Evolutionary conservation across 1,140 invertebrate species (phyloP), one percentile per base, ranked within the genome.

Genomic region (Trialeurodes vaporariorum): DNA sequence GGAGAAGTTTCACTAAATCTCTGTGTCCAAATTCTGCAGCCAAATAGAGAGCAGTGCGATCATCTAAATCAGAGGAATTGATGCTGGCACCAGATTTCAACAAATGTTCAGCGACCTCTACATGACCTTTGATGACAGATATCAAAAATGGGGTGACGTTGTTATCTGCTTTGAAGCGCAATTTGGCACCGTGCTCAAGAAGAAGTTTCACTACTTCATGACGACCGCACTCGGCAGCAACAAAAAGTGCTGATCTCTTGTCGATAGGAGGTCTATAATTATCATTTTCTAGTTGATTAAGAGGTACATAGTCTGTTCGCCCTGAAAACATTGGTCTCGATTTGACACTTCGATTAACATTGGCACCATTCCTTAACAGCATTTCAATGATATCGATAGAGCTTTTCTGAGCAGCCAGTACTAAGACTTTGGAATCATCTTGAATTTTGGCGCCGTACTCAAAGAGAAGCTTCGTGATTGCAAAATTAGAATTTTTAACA

Each of bases 31-130:
- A 49, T 59, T 68, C 59, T 23, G 67, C 67, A 64, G 67, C 67
- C 25, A 63, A 63, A 34, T 68, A 62, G 59, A 68, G 64, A 27
- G 67, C 67, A 59, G 67, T 68, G 24, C 63, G 34, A 21, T 62
- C 67, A 49, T 49, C 17, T 49, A 9, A 5, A 49, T 49, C 34
- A 9, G 5, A 5, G 5, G 34, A 49, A 49, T 49, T 49, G 34
- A 49, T 49, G 34, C 62, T 68, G n/a, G 62, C 63, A 68, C 62
- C 67, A 63, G 49, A 23, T 27, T 1, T 24, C 24, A 68, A 59
- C 11, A 68, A 24, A 24, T 58, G 49, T 59, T 68, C 63, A 5
- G 64, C 67, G 5, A 68, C 59, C 34, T 68, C 67, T 22, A 26
- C 27, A 59, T 64, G 62, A 9, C 67, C 67, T 68, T 59, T 49